Percentiles rank a stretch among this genome's conserved stretches.
Evolutionary conservation across 2,797 vertebrate genomes (phyloP).

Genomic region (Pampus argenteus): DNA sequence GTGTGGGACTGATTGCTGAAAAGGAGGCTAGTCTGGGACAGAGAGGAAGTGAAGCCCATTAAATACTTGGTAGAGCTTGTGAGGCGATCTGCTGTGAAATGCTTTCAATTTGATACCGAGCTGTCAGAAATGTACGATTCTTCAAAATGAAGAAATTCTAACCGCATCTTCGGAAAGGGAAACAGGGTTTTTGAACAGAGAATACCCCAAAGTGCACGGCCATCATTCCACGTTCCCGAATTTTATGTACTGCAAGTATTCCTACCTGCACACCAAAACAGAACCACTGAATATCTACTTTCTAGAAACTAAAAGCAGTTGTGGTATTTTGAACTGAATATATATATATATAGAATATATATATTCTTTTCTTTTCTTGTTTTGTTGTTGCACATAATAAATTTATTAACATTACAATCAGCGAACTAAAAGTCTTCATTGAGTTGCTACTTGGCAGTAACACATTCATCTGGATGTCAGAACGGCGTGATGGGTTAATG

Average conservation of each 20-base stretch:
- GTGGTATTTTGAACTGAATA: constrained; percentile 19
- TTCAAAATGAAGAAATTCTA: constrained; percentile 40
- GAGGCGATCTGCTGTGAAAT: constrained; percentile 35
- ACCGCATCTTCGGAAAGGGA: constrained; percentile 39
- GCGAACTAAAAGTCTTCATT: constrained; percentile 15
- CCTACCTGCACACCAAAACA: constrained; percentile 5
- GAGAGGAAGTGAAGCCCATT: constrained; percentile 13
- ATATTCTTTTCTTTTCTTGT: background rate
- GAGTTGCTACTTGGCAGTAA: constrained; percentile 40
- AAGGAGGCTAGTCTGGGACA: background rate
- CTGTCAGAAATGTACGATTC: constrained; percentile 23
- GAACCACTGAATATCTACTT: constrained; percentile 1
- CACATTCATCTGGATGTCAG: constrained; percentile 46
- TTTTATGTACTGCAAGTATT: background rate
- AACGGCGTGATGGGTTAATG: constrained; percentile 31
- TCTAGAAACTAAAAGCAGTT: constrained; percentile 34
- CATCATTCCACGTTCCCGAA: constrained; percentile 3
- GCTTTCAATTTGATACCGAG: constrained; percentile 34
- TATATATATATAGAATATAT: too few relatives aligned
- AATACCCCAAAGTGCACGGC: constrained; percentile 7
- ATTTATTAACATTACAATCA: background rate
- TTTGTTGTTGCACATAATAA: constrained; percentile 7
- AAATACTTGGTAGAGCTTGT: constrained; percentile 25
- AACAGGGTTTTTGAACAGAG: constrained; percentile 13
- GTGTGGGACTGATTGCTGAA: constrained; percentile 20